Conservation (phyloP, 2,888 invertebrate genomes). For the Noctua janthina region DNA sequence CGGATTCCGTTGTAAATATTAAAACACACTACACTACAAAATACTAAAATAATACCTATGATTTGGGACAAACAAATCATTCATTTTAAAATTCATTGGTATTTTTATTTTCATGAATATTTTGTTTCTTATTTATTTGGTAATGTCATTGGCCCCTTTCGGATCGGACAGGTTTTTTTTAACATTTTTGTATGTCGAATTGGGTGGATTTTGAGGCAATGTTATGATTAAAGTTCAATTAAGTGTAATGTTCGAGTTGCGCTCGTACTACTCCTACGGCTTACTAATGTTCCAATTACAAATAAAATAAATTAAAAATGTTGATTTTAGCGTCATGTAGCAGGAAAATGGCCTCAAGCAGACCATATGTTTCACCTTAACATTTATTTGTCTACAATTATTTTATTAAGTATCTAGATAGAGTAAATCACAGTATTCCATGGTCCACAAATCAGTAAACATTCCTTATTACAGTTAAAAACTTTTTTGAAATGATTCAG, state of each 20-base stretch:
- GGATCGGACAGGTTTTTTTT: no score
- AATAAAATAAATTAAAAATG: background rate
- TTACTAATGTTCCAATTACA: background rate
- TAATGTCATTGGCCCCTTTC: no score
- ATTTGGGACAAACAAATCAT: no score
- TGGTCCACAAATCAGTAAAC: slow-evolving; percentile 78
- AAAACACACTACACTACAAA: no score
- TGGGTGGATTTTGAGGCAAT: background rate
- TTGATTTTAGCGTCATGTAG: background rate
- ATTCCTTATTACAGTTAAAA: slow-evolving; percentile 70
- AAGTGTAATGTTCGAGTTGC: background rate
- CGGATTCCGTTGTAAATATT: no score
- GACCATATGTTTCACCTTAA: background rate
- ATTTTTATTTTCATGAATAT: no score
- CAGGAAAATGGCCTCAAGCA: background rate
- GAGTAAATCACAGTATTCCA: slow-evolving; percentile 81
- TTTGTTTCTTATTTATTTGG: no score
- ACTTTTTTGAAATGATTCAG: slow-evolving; percentile 77
- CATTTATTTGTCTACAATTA: background rate
- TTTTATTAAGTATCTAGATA: slow-evolving; percentile 15
- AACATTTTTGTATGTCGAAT: background rate
- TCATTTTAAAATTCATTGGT: no score
- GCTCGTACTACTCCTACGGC: background rate
- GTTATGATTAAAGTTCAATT: background rate
- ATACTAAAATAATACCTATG: no score